These are phyloP conservation scores for Sorex araneus DNA, from an alignment of 2,113 vertebrate species.

Conservation along the genomic window DNA sequence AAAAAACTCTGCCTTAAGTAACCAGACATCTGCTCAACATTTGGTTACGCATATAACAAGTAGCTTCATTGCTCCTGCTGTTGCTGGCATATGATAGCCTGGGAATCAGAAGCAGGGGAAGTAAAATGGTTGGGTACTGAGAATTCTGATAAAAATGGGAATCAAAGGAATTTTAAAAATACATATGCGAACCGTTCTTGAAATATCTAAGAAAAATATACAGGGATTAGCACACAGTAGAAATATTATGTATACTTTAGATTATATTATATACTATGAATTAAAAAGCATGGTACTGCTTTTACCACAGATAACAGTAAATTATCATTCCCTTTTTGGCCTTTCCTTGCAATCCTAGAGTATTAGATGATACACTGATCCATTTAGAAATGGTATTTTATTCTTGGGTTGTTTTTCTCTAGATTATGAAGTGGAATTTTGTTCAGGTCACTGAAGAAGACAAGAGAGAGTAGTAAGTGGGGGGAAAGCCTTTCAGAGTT, in stretches of 20 bases:
- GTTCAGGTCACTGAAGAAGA: constrained; percentile 2
- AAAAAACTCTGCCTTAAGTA: constrained; percentile 59
- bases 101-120: constrained; percentile 1
- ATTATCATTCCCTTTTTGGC: constrained; percentile 22
- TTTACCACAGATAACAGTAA: neutral
- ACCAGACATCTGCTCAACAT: constrained; percentile 53
- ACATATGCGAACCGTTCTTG: neutral
- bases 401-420: constrained; percentile 5
- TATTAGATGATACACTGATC: neutral
- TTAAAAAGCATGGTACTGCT: constrained; percentile 40
- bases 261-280: neutral
- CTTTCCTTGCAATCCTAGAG: neutral
- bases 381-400: constrained; percentile 32
- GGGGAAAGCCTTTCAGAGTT: neutral
- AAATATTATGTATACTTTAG: neutral
- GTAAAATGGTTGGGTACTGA: constrained; percentile 25
- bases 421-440: constrained; percentile 22
- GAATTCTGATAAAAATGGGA: constrained; percentile 5
- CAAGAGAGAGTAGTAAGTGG: neutral
- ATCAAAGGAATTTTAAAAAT: constrained; percentile 23
- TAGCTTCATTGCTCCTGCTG: constrained; percentile 11
- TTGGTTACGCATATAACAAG: constrained; percentile 52
- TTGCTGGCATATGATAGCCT: constrained; percentile 33
- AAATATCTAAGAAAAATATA: neutral
- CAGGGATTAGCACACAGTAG: neutral